Base-by-base conservation (phyloP, 2,113 vertebrate genomes). In the Symphodus melops region DNA sequence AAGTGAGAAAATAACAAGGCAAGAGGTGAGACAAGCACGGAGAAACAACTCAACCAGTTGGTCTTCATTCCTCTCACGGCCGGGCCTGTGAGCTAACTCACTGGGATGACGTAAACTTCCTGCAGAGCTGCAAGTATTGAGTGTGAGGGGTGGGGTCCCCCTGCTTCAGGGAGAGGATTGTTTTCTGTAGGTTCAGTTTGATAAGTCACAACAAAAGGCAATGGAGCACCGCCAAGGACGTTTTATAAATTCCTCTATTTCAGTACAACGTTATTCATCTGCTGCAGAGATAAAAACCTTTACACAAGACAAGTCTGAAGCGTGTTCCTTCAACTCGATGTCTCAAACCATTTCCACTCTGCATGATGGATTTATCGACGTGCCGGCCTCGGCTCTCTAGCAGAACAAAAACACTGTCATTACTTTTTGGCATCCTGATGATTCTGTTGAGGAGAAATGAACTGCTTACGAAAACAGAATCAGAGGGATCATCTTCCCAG, bases 41-140 rank as follows among this genome's bases (percentile, higher is more conserved):
- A 63, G 49, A 61, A 44, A 53, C 44, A 83, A 79, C 72, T 75
- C 54, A 80, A 90, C 91, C 72, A 23, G 88, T 93, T 33, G 16
- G 36, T 59, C 77, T 77, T 91, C 92, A 93, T 93, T 92, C 92
- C 82, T 54, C 19, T 67, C 33, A 17, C 58, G 9, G n/a, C 69
- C 7, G 55, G 55, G 63, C 62, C 72, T 55, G 41, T 21, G 75
- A 77, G 39, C 65, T 23, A 41, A 42, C 28, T 76, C 0, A 2
- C n/a, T 28, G 13, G 6, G 11, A 57, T 84, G 86, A 89, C 41
- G 39, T 73, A 39, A 77, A 53, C 63, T 52, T 81, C 55, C 64
- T 37, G 5, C 9, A 33, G 19, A 57, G 57, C 58, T 49, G 46
- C 44, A 25, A 33, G 39, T 28, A 57, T 76, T 44, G 51, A 10